phyloP scores from a whole-genome alignment of 2,797 vertebrate species.

The Lutjanus campechanus region DNA sequence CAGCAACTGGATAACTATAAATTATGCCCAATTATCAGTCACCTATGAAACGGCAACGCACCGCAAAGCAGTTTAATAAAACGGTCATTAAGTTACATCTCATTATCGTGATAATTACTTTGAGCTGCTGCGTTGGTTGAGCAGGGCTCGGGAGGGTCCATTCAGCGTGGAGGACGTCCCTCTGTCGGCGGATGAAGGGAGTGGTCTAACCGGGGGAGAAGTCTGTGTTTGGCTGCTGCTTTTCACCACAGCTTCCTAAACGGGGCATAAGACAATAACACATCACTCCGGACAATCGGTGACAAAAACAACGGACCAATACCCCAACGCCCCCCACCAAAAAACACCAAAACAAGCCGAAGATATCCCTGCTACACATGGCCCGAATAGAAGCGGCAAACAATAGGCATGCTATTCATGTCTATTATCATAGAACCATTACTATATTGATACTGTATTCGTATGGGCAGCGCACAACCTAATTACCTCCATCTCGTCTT shows the following conservation, averaged over 20 bases:
- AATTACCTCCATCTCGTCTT: not conserved
- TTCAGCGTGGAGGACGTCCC: slow-evolving; percentile 62
- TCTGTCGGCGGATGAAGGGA: slow-evolving; percentile 68
- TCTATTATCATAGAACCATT: not conserved
- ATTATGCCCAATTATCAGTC: slow-evolving; percentile 7
- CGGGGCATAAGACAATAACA: slow-evolving; percentile 44
- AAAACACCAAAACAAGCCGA: not conserved
- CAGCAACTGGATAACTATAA: not conserved
- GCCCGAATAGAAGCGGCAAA: slow-evolving; percentile 4
- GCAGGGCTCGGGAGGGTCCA: slow-evolving; percentile 33
- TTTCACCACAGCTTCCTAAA: slow-evolving; percentile 55
- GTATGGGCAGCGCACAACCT: not conserved
- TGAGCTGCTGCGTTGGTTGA: slow-evolving; percentile 5
- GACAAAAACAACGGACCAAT: slow-evolving; percentile 29
- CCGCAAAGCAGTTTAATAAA: not conserved
- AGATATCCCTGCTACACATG: not conserved
- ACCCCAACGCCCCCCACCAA: fast-evolving
- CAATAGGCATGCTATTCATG: slow-evolving; percentile 35
- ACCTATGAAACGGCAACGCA: not conserved
- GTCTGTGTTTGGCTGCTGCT: slow-evolving; percentile 55
- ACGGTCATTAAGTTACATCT: slow-evolving; percentile 15
- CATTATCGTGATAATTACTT: slow-evolving; percentile 6
- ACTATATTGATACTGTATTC: not conserved
- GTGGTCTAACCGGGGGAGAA: slow-evolving; percentile 61
- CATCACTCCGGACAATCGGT: slow-evolving; percentile 19